Evolutionary conservation across 2,797 vertebrate genomes (phyloP).

Genomic region (Hipposideros larvatus): DNA sequence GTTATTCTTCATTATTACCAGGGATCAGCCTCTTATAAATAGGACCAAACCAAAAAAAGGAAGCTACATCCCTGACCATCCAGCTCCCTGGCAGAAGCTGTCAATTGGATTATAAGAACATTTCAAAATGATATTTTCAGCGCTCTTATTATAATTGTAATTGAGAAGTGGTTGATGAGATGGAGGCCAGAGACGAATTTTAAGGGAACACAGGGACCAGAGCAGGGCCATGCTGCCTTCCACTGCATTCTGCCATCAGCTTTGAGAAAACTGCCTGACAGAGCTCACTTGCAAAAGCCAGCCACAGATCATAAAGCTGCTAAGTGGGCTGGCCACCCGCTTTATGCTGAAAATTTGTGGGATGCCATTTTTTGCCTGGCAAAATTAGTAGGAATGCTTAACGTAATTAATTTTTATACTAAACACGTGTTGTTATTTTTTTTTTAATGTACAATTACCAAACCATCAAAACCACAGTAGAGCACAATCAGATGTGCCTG

Average conservation of each 20-base stretch:
- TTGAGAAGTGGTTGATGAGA: constrained; percentile 73
- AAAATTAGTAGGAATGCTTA: constrained; percentile 84
- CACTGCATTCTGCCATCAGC: background rate
- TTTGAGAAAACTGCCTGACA: constrained; percentile 45
- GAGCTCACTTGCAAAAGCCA: constrained; percentile 51
- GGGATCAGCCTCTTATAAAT: constrained; percentile 45
- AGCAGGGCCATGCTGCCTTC: constrained; percentile 18
- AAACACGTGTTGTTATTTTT: constrained; percentile 84
- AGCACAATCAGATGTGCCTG: constrained; percentile 85
- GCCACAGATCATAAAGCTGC: constrained; percentile 79
- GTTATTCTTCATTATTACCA: constrained; percentile 38
- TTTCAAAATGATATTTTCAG: constrained; percentile 75
- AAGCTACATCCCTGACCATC: background rate
- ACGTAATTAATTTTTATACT: constrained; percentile 86
- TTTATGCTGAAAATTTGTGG: constrained; percentile 80
- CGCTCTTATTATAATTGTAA: constrained; percentile 59
- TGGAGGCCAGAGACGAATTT: constrained; percentile 71
- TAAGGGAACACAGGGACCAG: constrained; percentile 51
- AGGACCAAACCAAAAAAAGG: constrained; percentile 12
- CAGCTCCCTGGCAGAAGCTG: constrained; percentile 61
- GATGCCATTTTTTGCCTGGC: constrained; percentile 77
- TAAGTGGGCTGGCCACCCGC: constrained; percentile 77
- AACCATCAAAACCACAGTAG: constrained; percentile 80
- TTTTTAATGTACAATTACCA: constrained; percentile 85
- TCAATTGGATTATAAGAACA: constrained; percentile 68